A percentile compares a stretch with the other conserved stretches of the same genome.
These are phyloP conservation scores for Chrysochloris asiatica DNA, from an alignment of 2,113 vertebrate genomes.

Conservation along the genomic window DNA sequence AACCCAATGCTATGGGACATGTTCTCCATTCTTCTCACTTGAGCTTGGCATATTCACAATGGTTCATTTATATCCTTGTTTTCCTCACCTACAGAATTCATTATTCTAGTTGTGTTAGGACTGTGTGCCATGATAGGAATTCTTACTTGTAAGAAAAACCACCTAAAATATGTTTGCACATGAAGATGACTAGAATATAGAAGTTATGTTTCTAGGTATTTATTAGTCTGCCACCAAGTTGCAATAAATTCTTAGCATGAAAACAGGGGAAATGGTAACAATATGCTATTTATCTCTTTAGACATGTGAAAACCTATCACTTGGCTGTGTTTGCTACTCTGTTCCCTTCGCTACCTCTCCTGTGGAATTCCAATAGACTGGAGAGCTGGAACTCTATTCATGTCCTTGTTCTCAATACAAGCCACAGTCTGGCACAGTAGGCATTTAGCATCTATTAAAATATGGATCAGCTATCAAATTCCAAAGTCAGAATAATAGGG, in stretches of 20 bases:
- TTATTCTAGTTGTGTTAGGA: background rate
- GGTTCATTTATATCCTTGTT: background rate
- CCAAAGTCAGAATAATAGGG: background rate
- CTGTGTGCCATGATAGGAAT: background rate
- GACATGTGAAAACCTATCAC: background rate
- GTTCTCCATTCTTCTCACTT: background rate
- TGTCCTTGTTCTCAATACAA: background rate
- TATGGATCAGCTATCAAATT: background rate
- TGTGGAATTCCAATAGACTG: rapidly evolving
- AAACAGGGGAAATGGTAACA: background rate
- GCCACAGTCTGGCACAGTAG: background rate
- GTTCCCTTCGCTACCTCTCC: background rate
- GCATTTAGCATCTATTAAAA: too few species aligned
- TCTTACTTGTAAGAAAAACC: background rate
- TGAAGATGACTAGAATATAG: background rate
- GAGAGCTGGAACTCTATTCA: background rate
- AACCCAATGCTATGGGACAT: rapidly evolving
- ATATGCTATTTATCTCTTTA: background rate
- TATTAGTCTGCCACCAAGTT: background rate
- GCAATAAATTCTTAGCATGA: background rate
- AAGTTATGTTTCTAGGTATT: background rate
- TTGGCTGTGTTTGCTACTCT: background rate
- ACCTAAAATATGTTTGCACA: background rate
- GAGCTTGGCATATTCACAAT: background rate
- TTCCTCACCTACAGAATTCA: background rate